Evolutionary conservation across 2,888 invertebrate genomes (phyloP), one percentile per base, ranked within the genome.

Genomic region (Onchidella celtica): DNA sequence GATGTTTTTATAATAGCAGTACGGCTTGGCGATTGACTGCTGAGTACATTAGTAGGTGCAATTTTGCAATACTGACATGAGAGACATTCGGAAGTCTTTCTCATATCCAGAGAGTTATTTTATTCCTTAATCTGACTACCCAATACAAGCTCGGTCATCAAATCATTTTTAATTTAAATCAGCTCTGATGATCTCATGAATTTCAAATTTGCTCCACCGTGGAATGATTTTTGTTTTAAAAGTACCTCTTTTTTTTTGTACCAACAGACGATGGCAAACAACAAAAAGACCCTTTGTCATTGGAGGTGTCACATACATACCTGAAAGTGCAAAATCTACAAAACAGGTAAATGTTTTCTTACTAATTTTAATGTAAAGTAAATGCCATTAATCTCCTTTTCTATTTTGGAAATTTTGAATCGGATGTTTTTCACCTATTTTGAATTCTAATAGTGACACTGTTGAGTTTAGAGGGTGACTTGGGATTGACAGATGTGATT

Each of bases 191-290:
- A n/a, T n/a, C n/a, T n/a, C n/a, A n/a, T n/a, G n/a, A n/a, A n/a
- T n/a, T n/a, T n/a, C n/a, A n/a, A n/a, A n/a, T n/a, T n/a, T n/a
- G n/a, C n/a, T n/a, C n/a, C n/a, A n/a, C n/a, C n/a, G n/a, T n/a
- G n/a, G n/a, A n/a, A n/a, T n/a, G n/a, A n/a, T n/a, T n/a, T n/a
- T n/a, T n/a, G n/a, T n/a, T n/a, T n/a, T n/a, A n/a, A n/a, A 61
- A 24, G 4, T 61, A n/a, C 4, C 27, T 61, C 27, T n/a, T 66
- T 66, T 14, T 21, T 73, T 57, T 73, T 57, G 11, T 34, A 57
- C 69, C 32, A 14, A 21, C 68, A 77, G 77, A 17, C 55, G 69
- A 55, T 77, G 77, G 77, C 57, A 77, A 34, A 69, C 77, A 9
- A 77, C 77, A 34, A 77, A 69, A n/a, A 32, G 59, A 36, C 55